phyloP scores from a whole-genome alignment of 64 coral and sea anemone genomes.

The Acropora yongei region DNA sequence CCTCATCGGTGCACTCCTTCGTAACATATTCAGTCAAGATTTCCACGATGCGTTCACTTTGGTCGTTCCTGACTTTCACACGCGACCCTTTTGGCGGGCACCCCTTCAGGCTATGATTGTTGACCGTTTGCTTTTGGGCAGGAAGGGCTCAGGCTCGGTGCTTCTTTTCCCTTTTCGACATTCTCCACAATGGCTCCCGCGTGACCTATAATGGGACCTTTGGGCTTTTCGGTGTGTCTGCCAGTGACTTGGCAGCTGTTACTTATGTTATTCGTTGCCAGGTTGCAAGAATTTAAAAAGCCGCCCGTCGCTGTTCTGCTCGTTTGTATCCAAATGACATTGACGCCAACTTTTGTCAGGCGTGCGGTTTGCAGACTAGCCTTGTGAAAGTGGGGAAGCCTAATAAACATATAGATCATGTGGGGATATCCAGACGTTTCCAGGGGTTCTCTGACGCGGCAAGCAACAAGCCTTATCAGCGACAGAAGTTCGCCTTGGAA shows the following conservation, averaged over 20 bases:
- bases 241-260: neutral
- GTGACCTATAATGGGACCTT: conserved; percentile 35
- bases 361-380: too few species aligned
- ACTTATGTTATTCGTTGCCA: neutral
- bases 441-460: too few species aligned
- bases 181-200: neutral
- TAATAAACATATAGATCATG: too few species aligned
- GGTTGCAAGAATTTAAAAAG: neutral
- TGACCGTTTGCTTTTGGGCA: neutral
- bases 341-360: too few species aligned
- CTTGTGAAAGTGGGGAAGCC: too few species aligned
- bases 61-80: conserved; percentile 9
- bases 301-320: neutral
- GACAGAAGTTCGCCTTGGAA: too few species aligned
- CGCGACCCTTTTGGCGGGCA: conserved; percentile 30
- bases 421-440: too few species aligned
- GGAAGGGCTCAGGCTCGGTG: neutral
- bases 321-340: neutral
- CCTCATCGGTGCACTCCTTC: conserved; percentile 13
- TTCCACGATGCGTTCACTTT: conserved; percentile 29
- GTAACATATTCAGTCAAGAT: neutral
- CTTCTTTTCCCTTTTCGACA: conserved; percentile 9
- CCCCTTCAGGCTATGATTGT: conserved; percentile 2
- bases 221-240: conserved; percentile 14
- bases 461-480: too few species aligned